Evolutionary conservation across 2,888 invertebrate species (phyloP).

Genomic region (Mechanitis messenoides): DNA sequence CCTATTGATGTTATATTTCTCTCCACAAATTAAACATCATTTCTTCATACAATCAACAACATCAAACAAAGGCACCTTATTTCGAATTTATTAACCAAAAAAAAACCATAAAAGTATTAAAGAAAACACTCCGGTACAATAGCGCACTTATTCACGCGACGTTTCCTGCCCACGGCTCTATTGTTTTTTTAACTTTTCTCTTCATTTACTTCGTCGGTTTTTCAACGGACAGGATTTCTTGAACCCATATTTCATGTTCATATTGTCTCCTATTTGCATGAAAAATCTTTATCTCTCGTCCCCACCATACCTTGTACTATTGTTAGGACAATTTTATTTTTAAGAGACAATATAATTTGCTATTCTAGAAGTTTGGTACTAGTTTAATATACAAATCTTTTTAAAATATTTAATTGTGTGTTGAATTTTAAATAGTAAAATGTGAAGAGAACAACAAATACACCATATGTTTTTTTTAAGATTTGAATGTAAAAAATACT

Average conservation of each 20-base stretch:
- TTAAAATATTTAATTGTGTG: too few relatives aligned
- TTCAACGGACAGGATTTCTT: constrained; percentile 68
- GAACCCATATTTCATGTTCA: constrained; percentile 75
- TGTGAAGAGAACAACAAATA: too few relatives aligned
- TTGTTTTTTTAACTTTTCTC: constrained; percentile 68
- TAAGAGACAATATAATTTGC: too few relatives aligned
- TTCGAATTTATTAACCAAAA: constrained; percentile 32
- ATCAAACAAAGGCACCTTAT: constrained; percentile 24
- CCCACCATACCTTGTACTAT: constrained; percentile 9
- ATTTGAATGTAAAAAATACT: too few relatives aligned
- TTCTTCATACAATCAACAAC: constrained; percentile 9
- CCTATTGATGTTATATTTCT: not conserved
- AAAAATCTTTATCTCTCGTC: constrained; percentile 20
- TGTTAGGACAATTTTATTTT: constrained; percentile 7
- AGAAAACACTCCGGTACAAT: constrained; percentile 47
- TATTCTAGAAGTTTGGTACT: too few relatives aligned
- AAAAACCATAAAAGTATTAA: constrained; percentile 36
- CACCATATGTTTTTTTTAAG: too few relatives aligned
- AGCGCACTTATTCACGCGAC: constrained; percentile 66
- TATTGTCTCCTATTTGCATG: constrained; percentile 66
- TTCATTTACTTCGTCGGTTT: constrained; percentile 68
- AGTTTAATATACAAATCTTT: too few relatives aligned
- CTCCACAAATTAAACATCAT: not conserved
- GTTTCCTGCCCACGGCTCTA: constrained; percentile 66
- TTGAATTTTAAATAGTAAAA: too few relatives aligned